Conservation (phyloP, 2,888 invertebrate species). For the Melinaea marsaeus region DNA sequence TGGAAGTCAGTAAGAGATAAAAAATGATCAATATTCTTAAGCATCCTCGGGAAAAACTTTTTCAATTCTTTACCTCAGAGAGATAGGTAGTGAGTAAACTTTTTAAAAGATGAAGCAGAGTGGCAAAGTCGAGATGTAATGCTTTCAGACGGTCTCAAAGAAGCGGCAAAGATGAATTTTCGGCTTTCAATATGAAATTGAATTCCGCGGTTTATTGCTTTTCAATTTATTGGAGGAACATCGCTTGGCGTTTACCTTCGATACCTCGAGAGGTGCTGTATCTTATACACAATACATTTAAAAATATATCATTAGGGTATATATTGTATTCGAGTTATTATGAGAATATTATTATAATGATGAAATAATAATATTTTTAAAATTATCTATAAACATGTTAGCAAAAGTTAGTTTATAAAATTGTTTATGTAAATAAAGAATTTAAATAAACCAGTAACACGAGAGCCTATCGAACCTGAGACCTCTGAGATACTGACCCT, state of each 20-base stretch:
- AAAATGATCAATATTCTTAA: conserved; percentile 30
- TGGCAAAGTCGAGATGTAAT: conserved; percentile 72
- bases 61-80: conserved; percentile 30
- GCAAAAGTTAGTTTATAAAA: too few species aligned
- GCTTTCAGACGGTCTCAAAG: conserved; percentile 68
- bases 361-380: too few species aligned
- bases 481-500: too few species aligned
- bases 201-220: conserved; percentile 83
- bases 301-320: conserved; percentile 16
- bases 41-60: conserved; percentile 27
- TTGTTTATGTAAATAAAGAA: too few species aligned
- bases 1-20: conserved; percentile 30
- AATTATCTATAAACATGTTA: too few species aligned
- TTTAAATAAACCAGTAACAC: too few species aligned
- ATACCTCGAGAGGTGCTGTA: conserved; percentile 57
- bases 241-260: conserved; percentile 66
- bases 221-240: conserved; percentile 78
- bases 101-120: conserved; percentile 64
- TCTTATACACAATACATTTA: conserved; percentile 15
- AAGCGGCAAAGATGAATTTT: conserved; percentile 78
- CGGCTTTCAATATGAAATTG: conserved; percentile 83
- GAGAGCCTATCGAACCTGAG: too few species aligned
- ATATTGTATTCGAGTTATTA: background rate
- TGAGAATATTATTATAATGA: too few species aligned
- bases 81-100: conserved; percentile 47